Percentiles rank a stretch among this genome's conserved stretches.
Evolutionary conservation across 2,797 vertebrate species (phyloP).

Genomic region (Eptatretus atami): DNA sequence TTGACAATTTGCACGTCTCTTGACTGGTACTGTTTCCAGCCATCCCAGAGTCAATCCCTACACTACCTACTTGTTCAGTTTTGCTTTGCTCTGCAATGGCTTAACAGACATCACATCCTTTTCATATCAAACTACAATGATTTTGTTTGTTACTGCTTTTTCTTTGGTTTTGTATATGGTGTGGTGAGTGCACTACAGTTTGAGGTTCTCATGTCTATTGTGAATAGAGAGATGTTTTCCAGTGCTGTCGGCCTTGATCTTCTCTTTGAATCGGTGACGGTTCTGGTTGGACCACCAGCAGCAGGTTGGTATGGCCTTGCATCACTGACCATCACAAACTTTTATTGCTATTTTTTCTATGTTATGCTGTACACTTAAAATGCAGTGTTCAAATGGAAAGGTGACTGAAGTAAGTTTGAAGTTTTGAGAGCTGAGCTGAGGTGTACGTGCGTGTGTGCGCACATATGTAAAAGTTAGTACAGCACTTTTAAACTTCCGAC

Average conservation of each 20-base stretch:
- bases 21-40: conserved; percentile 42
- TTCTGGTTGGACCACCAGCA: conserved; percentile 55
- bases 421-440: no score
- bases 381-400: no score
- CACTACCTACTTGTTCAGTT: conserved; percentile 60
- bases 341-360: no score
- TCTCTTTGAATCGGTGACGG: conserved; percentile 53
- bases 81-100: conserved; percentile 68
- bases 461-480: no score
- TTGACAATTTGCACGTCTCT: conserved; percentile 62
- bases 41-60: conserved; percentile 44
- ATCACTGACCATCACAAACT: no score
- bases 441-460: no score
- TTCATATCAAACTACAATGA: conserved; percentile 23
- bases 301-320: conserved; percentile 23
- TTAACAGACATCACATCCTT: conserved; percentile 48
- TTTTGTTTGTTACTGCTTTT: conserved; percentile 54
- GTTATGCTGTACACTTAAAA: no score
- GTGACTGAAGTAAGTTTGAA: no score
- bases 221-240: conserved; percentile 59
- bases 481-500: no score
- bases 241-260: conserved; percentile 76
- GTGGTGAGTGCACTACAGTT: conserved; percentile 95
- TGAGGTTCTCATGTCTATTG: conserved; percentile 76
- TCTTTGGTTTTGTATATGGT: conserved; percentile 76